phyloP scores from a whole-genome alignment of 2,888 invertebrate species.

The Agrochola lota region DNA sequence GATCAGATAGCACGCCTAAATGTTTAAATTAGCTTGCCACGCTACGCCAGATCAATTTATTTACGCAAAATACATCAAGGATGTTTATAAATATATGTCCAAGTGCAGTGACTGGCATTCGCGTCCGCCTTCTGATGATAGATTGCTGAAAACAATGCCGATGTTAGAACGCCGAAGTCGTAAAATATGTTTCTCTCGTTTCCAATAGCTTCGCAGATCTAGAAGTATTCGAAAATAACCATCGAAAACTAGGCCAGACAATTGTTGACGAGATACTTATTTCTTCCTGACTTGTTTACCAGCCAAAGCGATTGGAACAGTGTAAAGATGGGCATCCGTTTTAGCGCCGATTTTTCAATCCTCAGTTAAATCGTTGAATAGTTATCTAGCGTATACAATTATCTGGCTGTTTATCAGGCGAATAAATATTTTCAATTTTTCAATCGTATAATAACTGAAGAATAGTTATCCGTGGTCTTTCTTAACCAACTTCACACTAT shows the following conservation, averaged over 20 bases:
- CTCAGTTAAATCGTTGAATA: too few relatives aligned
- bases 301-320: conserved; percentile 7
- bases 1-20: conserved; percentile 35
- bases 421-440: too few relatives aligned
- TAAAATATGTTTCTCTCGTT: conserved; percentile 33
- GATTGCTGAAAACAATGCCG: conserved; percentile 49
- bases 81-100: conserved; percentile 70
- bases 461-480: too few relatives aligned
- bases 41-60: conserved; percentile 55
- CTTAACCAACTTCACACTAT: too few relatives aligned
- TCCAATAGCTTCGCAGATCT: conserved; percentile 39
- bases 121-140: conserved; percentile 39
- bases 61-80: conserved; percentile 72
- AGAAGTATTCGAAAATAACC: conserved; percentile 58
- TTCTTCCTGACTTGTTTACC: conserved; percentile 28
- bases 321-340: conserved; percentile 18
- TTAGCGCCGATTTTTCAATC: neutral
- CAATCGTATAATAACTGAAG: too few relatives aligned
- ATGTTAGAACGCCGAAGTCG: conserved; percentile 24
- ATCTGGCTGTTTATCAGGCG: too few relatives aligned
- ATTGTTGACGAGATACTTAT: conserved; percentile 34
- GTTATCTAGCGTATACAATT: too few relatives aligned
- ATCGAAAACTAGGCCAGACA: conserved; percentile 48
- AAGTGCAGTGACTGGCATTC: conserved; percentile 64
- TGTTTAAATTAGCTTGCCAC: conserved; percentile 38